Evolutionary conservation across 2,797 vertebrate genomes (phyloP).

Genomic region (Australoheros facetus): DNA sequence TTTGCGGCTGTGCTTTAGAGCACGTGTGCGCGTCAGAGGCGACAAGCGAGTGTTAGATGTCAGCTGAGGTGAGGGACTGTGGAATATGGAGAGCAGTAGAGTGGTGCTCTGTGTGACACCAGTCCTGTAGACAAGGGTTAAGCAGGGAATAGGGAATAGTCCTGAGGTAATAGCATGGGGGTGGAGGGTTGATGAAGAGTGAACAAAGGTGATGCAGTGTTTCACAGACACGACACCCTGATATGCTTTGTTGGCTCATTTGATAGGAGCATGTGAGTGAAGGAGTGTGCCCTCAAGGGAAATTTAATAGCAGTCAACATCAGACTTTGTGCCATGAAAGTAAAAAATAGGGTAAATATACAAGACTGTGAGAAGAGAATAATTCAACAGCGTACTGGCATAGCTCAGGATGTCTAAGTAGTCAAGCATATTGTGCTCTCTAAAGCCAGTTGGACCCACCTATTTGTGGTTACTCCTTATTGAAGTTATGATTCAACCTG

Average conservation of each 20-base stretch:
- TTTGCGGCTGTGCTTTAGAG: slow-evolving; percentile 35
- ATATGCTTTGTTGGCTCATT: slow-evolving; percentile 83
- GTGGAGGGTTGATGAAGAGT: slow-evolving; percentile 80
- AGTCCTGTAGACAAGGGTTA: slow-evolving; percentile 78
- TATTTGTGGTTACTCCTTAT: slow-evolving; percentile 48
- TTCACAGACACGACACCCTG: slow-evolving; percentile 77
- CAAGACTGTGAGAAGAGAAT: slow-evolving; percentile 61
- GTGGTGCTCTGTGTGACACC: slow-evolving; percentile 71
- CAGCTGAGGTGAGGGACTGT: slow-evolving; percentile 73
- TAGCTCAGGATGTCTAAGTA: slow-evolving; percentile 35
- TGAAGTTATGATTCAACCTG: slow-evolving; percentile 58
- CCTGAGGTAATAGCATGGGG: slow-evolving; percentile 77
- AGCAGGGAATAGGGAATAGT: slow-evolving; percentile 79
- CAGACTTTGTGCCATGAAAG: slow-evolving; percentile 70
- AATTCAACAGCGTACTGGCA: slow-evolving; percentile 46
- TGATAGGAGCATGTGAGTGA: slow-evolving; percentile 77
- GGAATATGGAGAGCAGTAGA: slow-evolving; percentile 74
- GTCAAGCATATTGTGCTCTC: slow-evolving; percentile 23
- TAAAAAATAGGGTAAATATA: slow-evolving; percentile 77
- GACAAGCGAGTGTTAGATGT: slow-evolving; percentile 71
- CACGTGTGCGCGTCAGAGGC: slow-evolving; percentile 54
- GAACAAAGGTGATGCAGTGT: slow-evolving; percentile 82
- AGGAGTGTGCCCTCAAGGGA: slow-evolving; percentile 74
- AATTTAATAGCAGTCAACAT: slow-evolving; percentile 83
- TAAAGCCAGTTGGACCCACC: slow-evolving; percentile 38